These are phyloP conservation scores for Dipodomys ordii DNA, from an alignment of 2,113 vertebrate species.

Conservation along the genomic window DNA sequence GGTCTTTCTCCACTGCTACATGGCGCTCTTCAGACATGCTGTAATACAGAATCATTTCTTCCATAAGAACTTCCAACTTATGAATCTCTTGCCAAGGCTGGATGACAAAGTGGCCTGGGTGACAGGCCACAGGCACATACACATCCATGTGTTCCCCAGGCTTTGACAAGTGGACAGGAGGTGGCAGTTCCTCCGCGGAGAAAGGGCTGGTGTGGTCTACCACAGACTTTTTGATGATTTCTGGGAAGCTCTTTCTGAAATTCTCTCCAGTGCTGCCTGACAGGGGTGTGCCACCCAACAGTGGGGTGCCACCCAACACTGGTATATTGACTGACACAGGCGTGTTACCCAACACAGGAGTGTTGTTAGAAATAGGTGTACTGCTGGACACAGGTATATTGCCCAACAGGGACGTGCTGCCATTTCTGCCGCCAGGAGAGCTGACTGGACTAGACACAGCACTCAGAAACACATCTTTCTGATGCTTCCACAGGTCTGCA, in stretches of 20 bases:
- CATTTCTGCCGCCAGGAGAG: slow-evolving; percentile 49
- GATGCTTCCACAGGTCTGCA: slow-evolving; percentile 91
- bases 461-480: slow-evolving; percentile 94
- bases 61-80: slow-evolving; percentile 94
- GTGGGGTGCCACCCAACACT: fast-evolving
- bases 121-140: slow-evolving; percentile 94
- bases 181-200: slow-evolving; percentile 84
- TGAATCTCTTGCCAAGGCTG: slow-evolving; percentile 95
- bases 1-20: slow-evolving; percentile 88
- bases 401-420: not conserved
- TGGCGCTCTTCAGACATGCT: slow-evolving; percentile 88
- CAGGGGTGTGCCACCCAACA: not conserved
- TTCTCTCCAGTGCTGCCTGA: not conserved
- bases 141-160: slow-evolving; percentile 93
- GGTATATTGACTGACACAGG: fast-evolving
- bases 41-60: slow-evolving; percentile 96
- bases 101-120: slow-evolving; percentile 96
- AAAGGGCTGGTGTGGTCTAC: slow-evolving; percentile 70
- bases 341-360: too few relatives aligned
- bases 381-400: not conserved
- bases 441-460: slow-evolving; percentile 68
- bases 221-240: slow-evolving; percentile 38
- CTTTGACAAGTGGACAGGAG: slow-evolving; percentile 88
- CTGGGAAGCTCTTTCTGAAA: slow-evolving; percentile 71
- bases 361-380: fast-evolving